phyloP scores from a whole-genome alignment of 2,113 vertebrate species.

The Reinhardtius hippoglossoides region DNA sequence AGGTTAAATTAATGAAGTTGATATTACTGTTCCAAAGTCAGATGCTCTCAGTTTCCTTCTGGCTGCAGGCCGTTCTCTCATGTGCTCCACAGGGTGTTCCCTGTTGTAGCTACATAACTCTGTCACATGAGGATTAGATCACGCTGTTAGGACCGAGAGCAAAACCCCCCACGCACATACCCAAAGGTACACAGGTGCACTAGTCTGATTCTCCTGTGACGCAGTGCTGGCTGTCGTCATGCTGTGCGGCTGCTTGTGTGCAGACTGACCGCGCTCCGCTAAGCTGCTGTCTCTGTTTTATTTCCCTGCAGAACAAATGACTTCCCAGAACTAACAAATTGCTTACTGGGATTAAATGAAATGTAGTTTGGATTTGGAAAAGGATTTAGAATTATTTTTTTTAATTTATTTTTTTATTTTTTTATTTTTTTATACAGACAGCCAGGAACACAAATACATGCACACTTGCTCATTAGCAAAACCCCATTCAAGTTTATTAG shows the following conservation, averaged over 20 bases:
- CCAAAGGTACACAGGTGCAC: background rate
- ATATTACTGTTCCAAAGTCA: too few relatives aligned
- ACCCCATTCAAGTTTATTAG: background rate
- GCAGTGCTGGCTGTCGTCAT: background rate
- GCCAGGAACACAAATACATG: conserved; percentile 16
- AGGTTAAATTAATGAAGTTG: too few relatives aligned
- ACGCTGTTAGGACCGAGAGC: background rate
- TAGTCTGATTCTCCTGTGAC: background rate
- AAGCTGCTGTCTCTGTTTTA: conserved; percentile 61
- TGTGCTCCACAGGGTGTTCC: conserved; percentile 8
- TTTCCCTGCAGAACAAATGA: conserved; percentile 62
- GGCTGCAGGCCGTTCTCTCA: conserved; percentile 20
- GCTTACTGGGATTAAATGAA: conserved; percentile 67
- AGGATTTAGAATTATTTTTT: conserved; percentile 40
- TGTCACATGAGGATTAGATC: background rate
- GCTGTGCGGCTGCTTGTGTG: conserved; percentile 23
- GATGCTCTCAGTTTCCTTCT: conserved; percentile 5
- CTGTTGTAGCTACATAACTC: background rate
- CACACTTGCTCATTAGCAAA: conserved; percentile 18
- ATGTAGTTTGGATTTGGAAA: conserved; percentile 56
- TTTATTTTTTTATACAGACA: background rate
- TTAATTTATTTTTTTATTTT: too few relatives aligned
- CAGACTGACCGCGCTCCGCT: conserved; percentile 31
- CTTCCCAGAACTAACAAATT: conserved; percentile 62
- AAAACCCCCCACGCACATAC: background rate